These are phyloP conservation scores for Pseudomyrmex sp. DNA, from an alignment of 1,140 invertebrate genomes.

Conservation along the genomic window DNA sequence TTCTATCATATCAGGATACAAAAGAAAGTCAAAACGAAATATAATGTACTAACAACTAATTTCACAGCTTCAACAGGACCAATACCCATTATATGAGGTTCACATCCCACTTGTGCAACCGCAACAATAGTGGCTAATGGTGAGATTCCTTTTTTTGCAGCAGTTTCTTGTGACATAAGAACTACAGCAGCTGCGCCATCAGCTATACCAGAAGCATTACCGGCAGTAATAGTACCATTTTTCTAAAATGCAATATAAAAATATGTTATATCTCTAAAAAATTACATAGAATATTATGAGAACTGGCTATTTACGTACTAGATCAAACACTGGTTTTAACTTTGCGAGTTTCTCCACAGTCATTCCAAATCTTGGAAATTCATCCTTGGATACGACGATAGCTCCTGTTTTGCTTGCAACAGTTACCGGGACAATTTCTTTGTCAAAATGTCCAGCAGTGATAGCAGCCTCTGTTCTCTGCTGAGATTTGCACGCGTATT, in stretches of 20 bases:
- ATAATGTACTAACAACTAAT: constrained; percentile 85
- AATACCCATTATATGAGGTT: constrained; percentile 91
- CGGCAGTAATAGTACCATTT: constrained; percentile 91
- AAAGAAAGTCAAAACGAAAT: neutral
- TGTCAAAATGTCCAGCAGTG: constrained; percentile 88
- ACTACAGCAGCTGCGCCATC: constrained; percentile 94
- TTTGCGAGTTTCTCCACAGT: constrained; percentile 87
- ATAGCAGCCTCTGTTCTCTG: constrained; percentile 88
- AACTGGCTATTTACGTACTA: constrained; percentile 80
- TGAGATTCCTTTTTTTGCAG: constrained; percentile 83
- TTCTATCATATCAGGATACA: neutral
- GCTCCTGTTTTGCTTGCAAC: constrained; percentile 85
- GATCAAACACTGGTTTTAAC: constrained; percentile 88
- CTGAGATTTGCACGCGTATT: constrained; percentile 91
- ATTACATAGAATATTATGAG: neutral
- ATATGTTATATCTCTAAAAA: neutral
- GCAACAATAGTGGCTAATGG: constrained; percentile 89
- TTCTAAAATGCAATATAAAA: constrained; percentile 60
- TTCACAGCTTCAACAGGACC: constrained; percentile 90
- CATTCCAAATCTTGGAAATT: constrained; percentile 88
- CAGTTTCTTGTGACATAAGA: constrained; percentile 87
- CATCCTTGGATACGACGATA: constrained; percentile 87
- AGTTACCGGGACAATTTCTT: constrained; percentile 90
- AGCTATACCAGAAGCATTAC: constrained; percentile 93
- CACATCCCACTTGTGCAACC: constrained; percentile 89